Percentiles rank a stretch among this genome's conserved stretches.
These are phyloP conservation scores for Acrossocheilus fasciatus DNA, from an alignment of 2,797 vertebrate species.

Conservation along the genomic window DNA sequence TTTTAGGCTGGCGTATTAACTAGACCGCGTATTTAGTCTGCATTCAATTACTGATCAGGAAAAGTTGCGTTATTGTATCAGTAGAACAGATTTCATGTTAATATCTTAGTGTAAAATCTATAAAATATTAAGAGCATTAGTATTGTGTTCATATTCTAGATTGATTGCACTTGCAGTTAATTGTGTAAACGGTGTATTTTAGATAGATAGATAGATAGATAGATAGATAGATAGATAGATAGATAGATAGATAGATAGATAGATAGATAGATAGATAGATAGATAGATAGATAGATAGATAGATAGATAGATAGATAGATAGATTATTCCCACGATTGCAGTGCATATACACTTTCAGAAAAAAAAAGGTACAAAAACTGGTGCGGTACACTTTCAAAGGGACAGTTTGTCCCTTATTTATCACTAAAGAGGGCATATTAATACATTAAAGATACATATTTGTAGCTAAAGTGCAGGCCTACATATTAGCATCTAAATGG, in stretches of 20 bases:
- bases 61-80: not conserved
- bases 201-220: not conserved
- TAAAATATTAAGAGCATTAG: not conserved
- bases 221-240: conserved; percentile 5
- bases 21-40: not conserved
- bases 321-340: not conserved
- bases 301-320: not conserved
- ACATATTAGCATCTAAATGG: not conserved
- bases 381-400: not conserved
- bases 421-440: not conserved
- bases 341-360: not conserved
- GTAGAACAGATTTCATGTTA: not conserved
- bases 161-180: not conserved
- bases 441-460: not conserved
- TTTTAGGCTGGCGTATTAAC: not conserved
- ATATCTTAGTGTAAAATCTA: not conserved
- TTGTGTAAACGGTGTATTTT: not conserved
- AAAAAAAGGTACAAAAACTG: no score
- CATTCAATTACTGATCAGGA: not conserved
- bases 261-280: conserved; percentile 31
- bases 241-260: conserved; percentile 32
- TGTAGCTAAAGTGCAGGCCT: not conserved
- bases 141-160: not conserved
- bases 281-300: not conserved
- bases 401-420: not conserved